Conservation (phyloP, 2,113 vertebrate genomes). For the Rhinoderma darwinii region DNA sequence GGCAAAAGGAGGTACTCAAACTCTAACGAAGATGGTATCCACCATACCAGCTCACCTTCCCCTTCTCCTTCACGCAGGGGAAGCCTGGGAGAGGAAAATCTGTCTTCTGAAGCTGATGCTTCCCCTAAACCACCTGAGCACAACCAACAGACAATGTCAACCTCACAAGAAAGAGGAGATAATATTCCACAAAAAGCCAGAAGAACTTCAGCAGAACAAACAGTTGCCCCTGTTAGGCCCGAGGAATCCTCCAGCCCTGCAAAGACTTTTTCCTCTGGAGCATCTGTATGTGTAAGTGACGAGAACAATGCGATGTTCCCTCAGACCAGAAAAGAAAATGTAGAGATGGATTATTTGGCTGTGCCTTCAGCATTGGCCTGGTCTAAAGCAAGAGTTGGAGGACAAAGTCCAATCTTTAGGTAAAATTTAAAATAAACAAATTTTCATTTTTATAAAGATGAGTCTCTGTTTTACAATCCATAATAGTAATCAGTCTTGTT, state of each 20-base stretch:
- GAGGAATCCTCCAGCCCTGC: slow-evolving; percentile 67
- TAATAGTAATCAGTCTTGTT: not conserved
- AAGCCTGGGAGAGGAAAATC: slow-evolving; percentile 83
- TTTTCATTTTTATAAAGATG: not conserved
- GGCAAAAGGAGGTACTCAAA: slow-evolving; percentile 83
- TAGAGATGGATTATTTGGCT: slow-evolving; percentile 89
- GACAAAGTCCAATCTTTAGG: slow-evolving; percentile 92
- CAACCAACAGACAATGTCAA: slow-evolving; percentile 62
- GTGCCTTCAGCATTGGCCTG: slow-evolving; percentile 88
- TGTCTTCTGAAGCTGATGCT: slow-evolving; percentile 67
- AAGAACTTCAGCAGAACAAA: slow-evolving; percentile 87
- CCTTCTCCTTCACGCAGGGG: slow-evolving; percentile 83
- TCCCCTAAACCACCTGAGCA: slow-evolving; percentile 63
- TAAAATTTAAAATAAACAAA: slow-evolving; percentile 54
- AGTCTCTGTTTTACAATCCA: not conserved
- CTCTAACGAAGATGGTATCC: slow-evolving; percentile 59
- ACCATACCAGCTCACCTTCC: slow-evolving; percentile 68
- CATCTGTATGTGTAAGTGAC: slow-evolving; percentile 50
- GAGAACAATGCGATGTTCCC: slow-evolving; percentile 67
- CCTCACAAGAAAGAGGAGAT: slow-evolving; percentile 69
- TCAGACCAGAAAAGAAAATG: slow-evolving; percentile 76
- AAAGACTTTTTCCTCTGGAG: slow-evolving; percentile 62
- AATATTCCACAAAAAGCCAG: slow-evolving; percentile 89
- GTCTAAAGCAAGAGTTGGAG: slow-evolving; percentile 86
- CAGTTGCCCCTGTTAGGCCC: slow-evolving; percentile 62